phyloP scores from a whole-genome alignment of 1,140 invertebrate species.

The Scaptomyza pallida region DNA sequence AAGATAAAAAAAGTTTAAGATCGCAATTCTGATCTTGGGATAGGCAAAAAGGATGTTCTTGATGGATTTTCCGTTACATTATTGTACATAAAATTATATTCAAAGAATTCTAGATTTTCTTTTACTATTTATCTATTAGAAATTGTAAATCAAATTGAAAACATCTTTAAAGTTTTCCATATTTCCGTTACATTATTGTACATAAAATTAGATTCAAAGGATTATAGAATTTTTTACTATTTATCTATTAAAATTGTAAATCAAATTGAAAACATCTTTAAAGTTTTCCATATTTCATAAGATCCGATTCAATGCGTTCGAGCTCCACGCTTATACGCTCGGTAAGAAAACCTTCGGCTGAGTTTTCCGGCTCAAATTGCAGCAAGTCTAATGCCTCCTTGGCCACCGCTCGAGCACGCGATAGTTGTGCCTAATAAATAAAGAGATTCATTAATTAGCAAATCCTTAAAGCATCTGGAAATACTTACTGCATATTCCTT shows the following conservation, averaged over 20 bases:
- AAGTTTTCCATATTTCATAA: constrained; percentile 63
- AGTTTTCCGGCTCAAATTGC: constrained; percentile 88
- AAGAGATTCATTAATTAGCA: neutral
- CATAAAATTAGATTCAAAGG: too few species aligned
- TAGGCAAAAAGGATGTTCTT: too few species aligned
- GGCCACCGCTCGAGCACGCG: constrained; percentile 85
- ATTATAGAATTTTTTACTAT: neutral
- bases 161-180: constrained; percentile 46
- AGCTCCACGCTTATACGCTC: constrained; percentile 69
- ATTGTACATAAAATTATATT: too few species aligned
- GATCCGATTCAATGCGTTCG: constrained; percentile 71
- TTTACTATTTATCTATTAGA: too few species aligned
- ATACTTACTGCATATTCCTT: constrained; percentile 59
- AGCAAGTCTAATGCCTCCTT: constrained; percentile 88
- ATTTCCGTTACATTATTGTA: too few species aligned
- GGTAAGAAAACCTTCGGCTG: constrained; percentile 89
- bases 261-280: constrained; percentile 7
- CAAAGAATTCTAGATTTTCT: too few species aligned
- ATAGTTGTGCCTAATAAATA: constrained; percentile 76
- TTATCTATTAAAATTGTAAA: too few species aligned
- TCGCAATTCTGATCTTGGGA: constrained; percentile 20
- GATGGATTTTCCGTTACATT: too few species aligned
- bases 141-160: too few species aligned
- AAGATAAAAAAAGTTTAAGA: too few species aligned
- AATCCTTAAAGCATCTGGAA: constrained; percentile 52